phyloP scores from a whole-genome alignment of 2,888 invertebrate species.

The Troides helena region DNA sequence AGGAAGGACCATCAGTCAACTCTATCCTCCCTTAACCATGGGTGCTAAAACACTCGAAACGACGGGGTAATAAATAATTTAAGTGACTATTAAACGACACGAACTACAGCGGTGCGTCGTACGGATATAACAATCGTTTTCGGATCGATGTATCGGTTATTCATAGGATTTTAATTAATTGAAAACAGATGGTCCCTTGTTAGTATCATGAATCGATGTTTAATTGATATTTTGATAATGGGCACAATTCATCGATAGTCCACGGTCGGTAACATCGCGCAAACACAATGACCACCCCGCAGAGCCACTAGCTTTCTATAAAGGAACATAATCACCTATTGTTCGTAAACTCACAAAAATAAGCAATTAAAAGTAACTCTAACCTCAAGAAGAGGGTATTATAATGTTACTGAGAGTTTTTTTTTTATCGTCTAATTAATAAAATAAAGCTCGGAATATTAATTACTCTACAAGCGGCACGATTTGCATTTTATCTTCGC shows the following conservation, averaged over 20 bases:
- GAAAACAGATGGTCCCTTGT: constrained; percentile 77
- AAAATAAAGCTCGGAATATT: constrained; percentile 16
- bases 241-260: constrained; percentile 54
- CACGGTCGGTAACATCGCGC: constrained; percentile 45
- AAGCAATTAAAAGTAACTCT: constrained; percentile 54
- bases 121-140: constrained; percentile 45
- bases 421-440: constrained; percentile 26
- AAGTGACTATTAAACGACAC: constrained; percentile 2
- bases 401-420: constrained; percentile 8
- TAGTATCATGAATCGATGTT: constrained; percentile 64
- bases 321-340: constrained; percentile 74
- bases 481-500: constrained; percentile 23
- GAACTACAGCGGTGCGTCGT: constrained; percentile 32
- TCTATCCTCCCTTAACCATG: too few relatives aligned
- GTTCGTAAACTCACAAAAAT: constrained; percentile 64
- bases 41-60: too few relatives aligned
- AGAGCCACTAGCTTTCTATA: constrained; percentile 69
- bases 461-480: constrained; percentile 6
- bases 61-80: too few relatives aligned
- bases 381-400: constrained; percentile 5
- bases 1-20: too few relatives aligned
- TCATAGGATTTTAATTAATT: constrained; percentile 67
- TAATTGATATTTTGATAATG: constrained; percentile 69
- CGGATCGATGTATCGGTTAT: constrained; percentile 47
- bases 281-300: constrained; percentile 72